Percentiles rank a stretch among this genome's conserved stretches.
Conservation (phyloP, 2,113 vertebrate species). For the Connochaetes taurinus region DNA sequence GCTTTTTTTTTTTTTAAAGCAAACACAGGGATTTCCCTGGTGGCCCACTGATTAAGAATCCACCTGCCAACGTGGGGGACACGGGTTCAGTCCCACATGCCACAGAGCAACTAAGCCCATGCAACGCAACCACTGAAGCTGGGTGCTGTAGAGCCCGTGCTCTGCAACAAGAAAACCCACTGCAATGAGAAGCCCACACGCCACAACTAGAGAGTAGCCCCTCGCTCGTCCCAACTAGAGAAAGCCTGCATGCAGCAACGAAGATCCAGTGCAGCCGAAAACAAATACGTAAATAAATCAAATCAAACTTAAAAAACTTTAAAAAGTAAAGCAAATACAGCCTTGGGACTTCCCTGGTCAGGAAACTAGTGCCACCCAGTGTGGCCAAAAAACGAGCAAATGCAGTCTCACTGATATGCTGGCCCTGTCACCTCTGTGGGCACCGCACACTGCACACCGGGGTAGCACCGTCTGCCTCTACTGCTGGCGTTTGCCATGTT, state of each 20-base stretch:
- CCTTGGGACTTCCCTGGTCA: not conserved
- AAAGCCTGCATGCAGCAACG: not conserved
- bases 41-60: not conserved
- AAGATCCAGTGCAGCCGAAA: not conserved
- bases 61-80: not conserved
- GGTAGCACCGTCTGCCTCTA: fast-evolving
- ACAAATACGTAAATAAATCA: not conserved
- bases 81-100: not conserved
- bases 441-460: fast-evolving
- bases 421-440: not conserved
- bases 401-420: not conserved
- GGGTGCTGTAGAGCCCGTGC: not conserved
- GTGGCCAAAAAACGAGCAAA: not conserved
- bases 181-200: not conserved
- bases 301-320: not conserved
- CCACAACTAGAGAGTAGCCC: not conserved
- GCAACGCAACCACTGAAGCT: not conserved
- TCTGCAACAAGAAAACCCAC: not conserved
- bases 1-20: not conserved
- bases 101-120: not conserved
- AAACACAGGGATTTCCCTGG: not conserved
- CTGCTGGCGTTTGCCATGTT: not conserved
- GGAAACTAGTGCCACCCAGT: not conserved
- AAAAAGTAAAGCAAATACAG: not conserved
- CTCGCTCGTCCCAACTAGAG: not conserved